Evolutionary conservation across 2,797 vertebrate genomes (phyloP).

Genomic region (Macropodus opercularis): DNA sequence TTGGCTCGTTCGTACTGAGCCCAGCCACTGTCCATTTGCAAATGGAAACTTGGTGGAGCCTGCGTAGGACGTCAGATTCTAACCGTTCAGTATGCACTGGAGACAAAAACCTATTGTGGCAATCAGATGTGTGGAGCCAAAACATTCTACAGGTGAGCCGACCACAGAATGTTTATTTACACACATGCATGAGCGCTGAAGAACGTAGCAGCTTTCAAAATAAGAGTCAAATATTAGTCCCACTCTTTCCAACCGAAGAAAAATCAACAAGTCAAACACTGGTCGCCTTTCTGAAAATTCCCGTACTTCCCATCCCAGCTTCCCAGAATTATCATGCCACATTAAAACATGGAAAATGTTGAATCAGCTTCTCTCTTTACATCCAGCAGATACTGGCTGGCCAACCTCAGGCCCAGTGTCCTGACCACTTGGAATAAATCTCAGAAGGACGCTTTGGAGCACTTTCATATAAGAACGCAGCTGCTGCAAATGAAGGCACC

Average conservation of each 20-base stretch:
- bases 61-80: slow-evolving; percentile 31
- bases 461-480: slow-evolving; percentile 41
- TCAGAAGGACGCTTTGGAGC: slow-evolving; percentile 35
- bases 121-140: slow-evolving; percentile 54
- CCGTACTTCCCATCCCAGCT: slow-evolving; percentile 69
- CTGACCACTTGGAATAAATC: slow-evolving; percentile 59
- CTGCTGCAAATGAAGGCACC: slow-evolving; percentile 21
- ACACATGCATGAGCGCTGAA: slow-evolving; percentile 67
- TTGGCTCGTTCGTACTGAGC: not conserved
- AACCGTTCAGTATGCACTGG: slow-evolving; percentile 35
- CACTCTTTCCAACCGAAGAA: slow-evolving; percentile 74
- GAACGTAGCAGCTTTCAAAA: slow-evolving; percentile 73
- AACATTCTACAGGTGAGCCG: slow-evolving; percentile 70
- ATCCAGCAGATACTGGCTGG: slow-evolving; percentile 66
- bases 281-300: slow-evolving; percentile 72
- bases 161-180: slow-evolving; percentile 76
- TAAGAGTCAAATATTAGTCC: slow-evolving; percentile 70
- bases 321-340: slow-evolving; percentile 78
- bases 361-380: slow-evolving; percentile 75
- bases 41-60: slow-evolving; percentile 13
- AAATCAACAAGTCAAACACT: slow-evolving; percentile 78
- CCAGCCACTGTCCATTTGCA: not conserved
- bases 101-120: slow-evolving; percentile 58
- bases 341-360: slow-evolving; percentile 80
- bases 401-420: slow-evolving; percentile 49